Evolutionary conservation across 2,113 vertebrate genomes (phyloP), one percentile per base, ranked within the genome.

Genomic region (Hyaena hyaena): DNA sequence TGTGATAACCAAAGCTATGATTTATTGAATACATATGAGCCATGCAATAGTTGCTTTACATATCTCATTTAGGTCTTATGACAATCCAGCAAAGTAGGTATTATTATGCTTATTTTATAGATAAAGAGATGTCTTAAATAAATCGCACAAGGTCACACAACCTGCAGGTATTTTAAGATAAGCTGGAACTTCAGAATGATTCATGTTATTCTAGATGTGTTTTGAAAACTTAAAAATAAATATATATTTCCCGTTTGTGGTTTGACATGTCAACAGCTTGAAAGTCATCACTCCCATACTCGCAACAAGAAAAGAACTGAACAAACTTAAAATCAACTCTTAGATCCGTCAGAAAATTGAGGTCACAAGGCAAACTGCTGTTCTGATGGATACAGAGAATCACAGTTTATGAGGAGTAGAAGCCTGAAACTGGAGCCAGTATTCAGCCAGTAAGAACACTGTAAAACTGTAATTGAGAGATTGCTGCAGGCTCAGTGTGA

Each of bases 181-280:
- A 88, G 28, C 24, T 58, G 35, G 82, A 88, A 96, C 28, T 16
- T 82, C 65, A 87, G 21, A 55, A 96, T 93, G 43, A 74, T 82
- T 71, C 73, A 80, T 43, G 24, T 87, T 73, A 65, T 81, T 87
- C 65, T 73, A 92, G 26, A 73, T 63, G 43, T 92, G 65, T 86
- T 87, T 95, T 92, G 43, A 92, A 92, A 81, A 73, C 15, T 81
- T 81, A 61, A 68, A 85, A 90, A 69, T 55, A 85, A 90, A 69
- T 63, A 50, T 50, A 82, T 82, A 87, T 55, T 92, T 73, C 43
- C 23, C 33, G 5, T 92, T 92, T 95, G 33, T 92, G 33, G 53
- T n/a, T 95, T 92, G 39, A 95, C 43, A 50, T 50, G 53, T 85
- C 17, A 45, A 77, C 39, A 63, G 16, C 39, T 91, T 80, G 24